A percentile compares a stretch with the other conserved stretches of the same genome.
These are phyloP conservation scores for Antidorcas marsupialis DNA, from an alignment of 2,113 vertebrate species.

Conservation along the genomic window DNA sequence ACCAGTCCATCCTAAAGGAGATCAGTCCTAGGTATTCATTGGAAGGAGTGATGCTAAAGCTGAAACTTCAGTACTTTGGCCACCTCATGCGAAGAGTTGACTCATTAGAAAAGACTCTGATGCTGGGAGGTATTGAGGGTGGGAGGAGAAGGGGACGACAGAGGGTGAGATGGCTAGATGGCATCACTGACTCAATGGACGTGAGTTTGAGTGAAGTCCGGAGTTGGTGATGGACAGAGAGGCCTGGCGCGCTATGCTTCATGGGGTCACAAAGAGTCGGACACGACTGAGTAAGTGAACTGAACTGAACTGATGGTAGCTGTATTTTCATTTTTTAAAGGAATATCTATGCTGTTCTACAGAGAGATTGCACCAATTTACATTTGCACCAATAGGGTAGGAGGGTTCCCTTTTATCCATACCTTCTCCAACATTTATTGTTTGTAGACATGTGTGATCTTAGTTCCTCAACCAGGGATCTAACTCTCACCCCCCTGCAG, in stretches of 20 bases:
- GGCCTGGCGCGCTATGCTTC: accelerated
- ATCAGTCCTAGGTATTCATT: no score
- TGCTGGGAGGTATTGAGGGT: no score
- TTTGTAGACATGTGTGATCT: not conserved
- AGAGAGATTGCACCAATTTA: not conserved
- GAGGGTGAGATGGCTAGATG: no score
- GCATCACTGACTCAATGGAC: no score
- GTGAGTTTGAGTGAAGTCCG: no score
- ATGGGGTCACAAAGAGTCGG: accelerated
- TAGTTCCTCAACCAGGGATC: not conserved
- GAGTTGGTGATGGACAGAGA: no score
- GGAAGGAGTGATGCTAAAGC: no score
- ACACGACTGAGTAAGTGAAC: no score
- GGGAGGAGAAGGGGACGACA: accelerated
- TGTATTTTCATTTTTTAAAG: not conserved
- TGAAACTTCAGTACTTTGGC: no score
- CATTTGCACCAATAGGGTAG: not conserved
- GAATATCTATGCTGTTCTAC: not conserved
- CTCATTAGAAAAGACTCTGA: no score
- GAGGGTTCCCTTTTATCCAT: not conserved
- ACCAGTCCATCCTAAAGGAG: no score
- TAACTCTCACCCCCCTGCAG: not conserved
- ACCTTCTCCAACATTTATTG: not conserved
- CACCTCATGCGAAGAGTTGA: no score
- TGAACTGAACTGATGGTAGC: not conserved